Base-by-base conservation (phyloP, 1,140 invertebrate species). In the Drosophila lini region DNA sequence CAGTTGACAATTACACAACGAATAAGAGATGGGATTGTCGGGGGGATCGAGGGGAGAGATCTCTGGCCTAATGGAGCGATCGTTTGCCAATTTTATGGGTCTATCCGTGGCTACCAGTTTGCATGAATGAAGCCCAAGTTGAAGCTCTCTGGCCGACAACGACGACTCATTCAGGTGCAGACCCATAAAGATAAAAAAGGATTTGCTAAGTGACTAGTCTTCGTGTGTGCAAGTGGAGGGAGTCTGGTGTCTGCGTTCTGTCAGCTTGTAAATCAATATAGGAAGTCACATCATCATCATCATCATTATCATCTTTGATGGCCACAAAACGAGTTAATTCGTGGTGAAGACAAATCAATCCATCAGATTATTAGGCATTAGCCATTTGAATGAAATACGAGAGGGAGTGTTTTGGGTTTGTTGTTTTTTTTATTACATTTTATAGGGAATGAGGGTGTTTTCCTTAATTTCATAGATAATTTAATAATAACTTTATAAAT, bases 1-100 rank as follows among this genome's bases (percentile, higher is more conserved):
- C 77, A 89, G 83, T 88, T 88, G 83, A 88, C 83, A 88, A 88
- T 88, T 88, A 89, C 83, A 88, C 80, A 81, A 81, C 79, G 67
- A 50, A 73, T 64, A 45, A 36, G 25, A 22, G 60, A 10, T 40
- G 42, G 45, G 19, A 52, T 10, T 19, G 55, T 10, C n/a, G 3
- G 38, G 13, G 22, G 13, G 13, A 55, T 38, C 8, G 36, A 6
- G 52, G 47, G 53, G 9, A 19, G 19, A 19, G 19, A 45, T 56
- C 19, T 28, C 32, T 56, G 68, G 76, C 67, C 83, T 86, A 86
- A 88, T 86, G 83, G 80, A 83, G 77, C 68, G 77, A 89, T 88
- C 83, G 84, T 64, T 83, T 84, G 68, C 76, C 83, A 88, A 83
- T 86, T 86, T 86, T 88, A 86, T 88, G 83, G 76, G 48, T 71